Percentiles rank a stretch among this genome's conserved stretches.
Conservation (phyloP, 2,888 invertebrate genomes). For the Aphidoletes aphidimyza region DNA sequence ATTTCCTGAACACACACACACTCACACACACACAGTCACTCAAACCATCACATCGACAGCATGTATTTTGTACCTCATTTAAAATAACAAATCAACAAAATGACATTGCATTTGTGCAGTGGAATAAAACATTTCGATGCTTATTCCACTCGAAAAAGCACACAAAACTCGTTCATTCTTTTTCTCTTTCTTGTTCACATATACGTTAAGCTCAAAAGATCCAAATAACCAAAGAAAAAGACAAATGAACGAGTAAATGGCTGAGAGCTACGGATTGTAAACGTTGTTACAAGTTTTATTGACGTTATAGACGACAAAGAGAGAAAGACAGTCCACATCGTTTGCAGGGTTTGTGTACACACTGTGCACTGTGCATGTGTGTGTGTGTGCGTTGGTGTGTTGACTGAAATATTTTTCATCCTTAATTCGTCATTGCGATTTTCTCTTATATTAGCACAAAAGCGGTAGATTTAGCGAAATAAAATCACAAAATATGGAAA, state of each 20-base stretch:
- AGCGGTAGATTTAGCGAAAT: background rate
- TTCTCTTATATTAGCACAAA: background rate
- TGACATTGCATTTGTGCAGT: slow-evolving; percentile 19
- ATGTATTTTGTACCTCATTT: slow-evolving; percentile 32
- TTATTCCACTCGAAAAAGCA: slow-evolving; percentile 43
- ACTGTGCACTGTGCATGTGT: background rate
- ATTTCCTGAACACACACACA: background rate
- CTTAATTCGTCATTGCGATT: background rate
- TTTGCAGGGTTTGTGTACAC: too few relatives aligned
- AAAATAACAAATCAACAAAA: slow-evolving; percentile 41
- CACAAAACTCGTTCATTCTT: background rate
- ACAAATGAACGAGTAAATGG: background rate
- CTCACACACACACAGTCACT: too few relatives aligned
- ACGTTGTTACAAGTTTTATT: slow-evolving; percentile 1
- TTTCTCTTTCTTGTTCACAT: background rate
- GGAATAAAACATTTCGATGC: slow-evolving; percentile 20
- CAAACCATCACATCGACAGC: too few relatives aligned
- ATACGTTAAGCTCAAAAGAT: background rate
- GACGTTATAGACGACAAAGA: background rate
- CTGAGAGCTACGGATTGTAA: background rate
- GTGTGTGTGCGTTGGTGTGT: too few relatives aligned
- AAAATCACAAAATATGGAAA: background rate
- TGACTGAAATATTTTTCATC: background rate
- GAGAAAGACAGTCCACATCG: background rate
- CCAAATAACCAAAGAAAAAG: background rate